phyloP scores from a whole-genome alignment of 92 coral and sea anemone genomes.

The Porites evermanni region DNA sequence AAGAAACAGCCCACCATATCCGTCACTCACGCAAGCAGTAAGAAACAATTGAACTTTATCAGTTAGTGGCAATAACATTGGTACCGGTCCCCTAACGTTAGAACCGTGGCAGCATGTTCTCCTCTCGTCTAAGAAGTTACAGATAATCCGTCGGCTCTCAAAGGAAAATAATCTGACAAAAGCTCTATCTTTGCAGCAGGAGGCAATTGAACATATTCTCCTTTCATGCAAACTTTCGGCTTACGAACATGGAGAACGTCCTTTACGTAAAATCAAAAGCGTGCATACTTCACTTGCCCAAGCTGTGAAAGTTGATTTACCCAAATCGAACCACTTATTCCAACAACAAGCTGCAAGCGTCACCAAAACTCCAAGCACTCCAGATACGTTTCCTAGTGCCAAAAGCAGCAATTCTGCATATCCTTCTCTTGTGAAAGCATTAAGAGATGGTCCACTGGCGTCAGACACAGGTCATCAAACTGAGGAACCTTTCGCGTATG shows the following conservation, averaged over 20 bases:
- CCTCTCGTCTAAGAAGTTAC: neutral
- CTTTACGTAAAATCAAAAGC: neutral
- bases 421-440: neutral
- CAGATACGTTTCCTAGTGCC: neutral
- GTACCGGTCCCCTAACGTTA: neutral
- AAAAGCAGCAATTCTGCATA: neutral
- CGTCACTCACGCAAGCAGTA: constrained; percentile 15
- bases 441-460: neutral
- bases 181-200: neutral
- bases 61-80: neutral
- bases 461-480: constrained; percentile 2
- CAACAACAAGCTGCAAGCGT: neutral
- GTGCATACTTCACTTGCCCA: neutral
- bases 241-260: neutral
- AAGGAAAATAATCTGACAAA: neutral
- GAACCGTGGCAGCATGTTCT: neutral
- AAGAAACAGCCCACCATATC: constrained; percentile 14
- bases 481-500: neutral
- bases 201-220: constrained; percentile 16
- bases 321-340: neutral
- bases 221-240: neutral
- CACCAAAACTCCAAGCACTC: neutral
- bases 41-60: neutral
- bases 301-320: neutral
- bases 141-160: neutral